Evolutionary conservation across 2,888 invertebrate species (phyloP), one percentile per base, ranked within the genome.

Genomic region (Carabus problematicus): DNA sequence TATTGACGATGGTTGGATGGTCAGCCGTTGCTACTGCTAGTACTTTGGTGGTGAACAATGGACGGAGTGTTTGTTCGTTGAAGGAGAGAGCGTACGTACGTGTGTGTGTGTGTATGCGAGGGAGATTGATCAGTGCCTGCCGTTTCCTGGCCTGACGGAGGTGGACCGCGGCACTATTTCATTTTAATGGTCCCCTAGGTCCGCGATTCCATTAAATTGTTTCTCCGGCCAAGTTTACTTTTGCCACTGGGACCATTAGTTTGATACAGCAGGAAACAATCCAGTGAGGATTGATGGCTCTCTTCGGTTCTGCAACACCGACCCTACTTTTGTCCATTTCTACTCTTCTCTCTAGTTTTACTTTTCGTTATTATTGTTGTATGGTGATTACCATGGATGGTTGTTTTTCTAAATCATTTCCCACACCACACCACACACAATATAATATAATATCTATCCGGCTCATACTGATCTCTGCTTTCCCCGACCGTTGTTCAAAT

Each of bases 151-250:
- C 41, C 72, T 71, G 72, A 73, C 72, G 73, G 73, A 74, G 75
- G 72, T 72, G 73, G 73, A 75, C 74, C 52, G 55, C 52, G 70
- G 77, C 80, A 82, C 79, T 84, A 84, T 84, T 84, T 85, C 84
- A 85, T 84, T 84, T 84, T 84, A 84, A 84, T 84, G 84, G 84
- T 82, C 83, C 83, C 84, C 80, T 79, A 81, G 83, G 81, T 80
- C 82, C 83, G 80, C 82, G 83, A 84, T 84, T 84, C 84, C 85
- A 85, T 85, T 84, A 85, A 84, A 84, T 82, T 82, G 83, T 82
- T 84, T 82, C 82, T 82, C 81, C 78, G 78, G 79, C 79, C 77
- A 81, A 81, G 81, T 81, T 82, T 81, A 81, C 80, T 81, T 81
- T 81, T 81, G 81, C 81, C 81, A 79, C 77, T 81, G 81, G 81